Evolutionary conservation across 2,113 vertebrate species (phyloP).

Genomic region (Nerophis ophidion): DNA sequence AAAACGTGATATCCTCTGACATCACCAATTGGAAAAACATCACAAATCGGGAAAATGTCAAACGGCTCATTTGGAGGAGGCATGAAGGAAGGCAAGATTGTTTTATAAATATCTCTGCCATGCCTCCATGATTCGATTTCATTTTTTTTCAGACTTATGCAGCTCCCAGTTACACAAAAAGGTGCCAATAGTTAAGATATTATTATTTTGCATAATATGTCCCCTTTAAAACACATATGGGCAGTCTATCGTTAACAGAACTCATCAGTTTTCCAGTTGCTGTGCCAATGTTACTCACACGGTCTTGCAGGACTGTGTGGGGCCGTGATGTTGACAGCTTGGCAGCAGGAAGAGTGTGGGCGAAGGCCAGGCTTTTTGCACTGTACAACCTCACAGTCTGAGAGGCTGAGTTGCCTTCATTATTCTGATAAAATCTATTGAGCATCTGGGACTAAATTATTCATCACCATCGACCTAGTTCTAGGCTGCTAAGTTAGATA

Average conservation of each 20-base stretch:
- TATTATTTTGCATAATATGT: no score
- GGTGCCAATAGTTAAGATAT: no score
- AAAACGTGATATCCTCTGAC: no score
- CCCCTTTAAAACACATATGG: neutral
- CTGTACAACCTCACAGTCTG: conserved; percentile 53
- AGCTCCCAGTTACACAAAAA: no score
- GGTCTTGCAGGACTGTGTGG: conserved; percentile 38
- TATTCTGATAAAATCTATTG: conserved; percentile 71
- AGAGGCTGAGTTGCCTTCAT: conserved; percentile 61
- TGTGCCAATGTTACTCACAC: conserved; percentile 30
- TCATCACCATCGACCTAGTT: conserved; percentile 72
- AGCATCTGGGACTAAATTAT: conserved; percentile 72
- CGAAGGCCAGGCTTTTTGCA: conserved; percentile 60
- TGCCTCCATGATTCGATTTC: no score
- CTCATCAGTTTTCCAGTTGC: conserved; percentile 15
- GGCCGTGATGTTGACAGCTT: conserved; percentile 53
- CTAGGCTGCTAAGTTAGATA: conserved; percentile 63
- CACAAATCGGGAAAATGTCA: no score
- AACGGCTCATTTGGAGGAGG: no score
- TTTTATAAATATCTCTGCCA: no score
- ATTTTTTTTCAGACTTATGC: no score
- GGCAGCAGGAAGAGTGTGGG: conserved; percentile 62
- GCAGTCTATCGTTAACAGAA: neutral
- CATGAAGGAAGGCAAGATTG: no score
- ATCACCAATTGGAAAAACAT: no score